Evolutionary conservation across 2,797 vertebrate species (phyloP), one percentile per base, ranked within the genome.

Genomic region (Danio kyathit): DNA sequence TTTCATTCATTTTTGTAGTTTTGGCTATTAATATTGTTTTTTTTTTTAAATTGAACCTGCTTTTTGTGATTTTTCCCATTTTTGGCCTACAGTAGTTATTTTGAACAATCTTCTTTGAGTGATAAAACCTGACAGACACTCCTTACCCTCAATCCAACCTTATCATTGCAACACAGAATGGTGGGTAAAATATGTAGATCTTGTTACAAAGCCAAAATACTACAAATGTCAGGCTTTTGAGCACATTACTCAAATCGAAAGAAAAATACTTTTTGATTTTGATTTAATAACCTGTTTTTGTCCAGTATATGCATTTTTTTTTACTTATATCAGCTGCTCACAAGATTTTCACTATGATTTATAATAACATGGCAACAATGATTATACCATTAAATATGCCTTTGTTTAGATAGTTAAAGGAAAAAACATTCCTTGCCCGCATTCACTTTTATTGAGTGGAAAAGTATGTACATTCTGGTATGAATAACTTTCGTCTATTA

Each of bases 1-100:
- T 72, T 72, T 72, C 7, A 72, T 72, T 52, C 6, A 17, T 19
- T 59, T 56, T 57, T 64, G 49, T 74, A 54, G 46, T 72, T 73
- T 17, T 52, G 60, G 60, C 60, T 70, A 66, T 80, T 11, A 4
- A 38, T 73, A 19, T 57, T 43, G 38, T 13, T 51, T 63, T 43
- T 61, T 19, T 48, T 52, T 63, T 73, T 74, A 9, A 17, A 46
- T 65, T 54, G 10, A 46, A 66, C 60, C 43, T 56, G 57, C 44
- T 75, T 63, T 56, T 17, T 21, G 12, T 0, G 1, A 49, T 76
- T 75, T 29, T 75, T 2, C 73, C 29, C 6, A 10, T 48, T 63
- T 75, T 63, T 63, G 46, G 16, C 46, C 46, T 46, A 9, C 4
- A 11, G 8, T 71, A 70, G 38, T 79, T 63, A 11, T 60, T 19